These are phyloP conservation scores for Pantelozetes paolii DNA, from an alignment of 2,888 invertebrate species.

Conservation along the genomic window DNA sequence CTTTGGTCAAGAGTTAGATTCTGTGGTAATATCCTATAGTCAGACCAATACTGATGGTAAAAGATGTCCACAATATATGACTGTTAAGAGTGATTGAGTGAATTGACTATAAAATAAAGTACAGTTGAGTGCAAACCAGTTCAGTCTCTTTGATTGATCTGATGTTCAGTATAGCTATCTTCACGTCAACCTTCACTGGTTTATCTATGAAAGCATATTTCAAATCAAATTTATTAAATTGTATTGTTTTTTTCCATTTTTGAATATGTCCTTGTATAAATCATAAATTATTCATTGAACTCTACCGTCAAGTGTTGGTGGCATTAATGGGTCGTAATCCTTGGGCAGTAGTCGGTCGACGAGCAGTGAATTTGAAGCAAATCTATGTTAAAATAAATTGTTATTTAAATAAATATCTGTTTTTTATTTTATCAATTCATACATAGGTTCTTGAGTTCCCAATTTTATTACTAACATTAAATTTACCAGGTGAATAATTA, in stretches of 20 bases:
- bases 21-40: slow-evolving; percentile 38
- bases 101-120: not conserved
- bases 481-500: no score
- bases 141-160: slow-evolving; percentile 30
- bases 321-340: slow-evolving; percentile 27
- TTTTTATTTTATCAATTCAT: no score
- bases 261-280: not conserved
- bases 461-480: no score
- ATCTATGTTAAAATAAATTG: no score
- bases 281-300: no score
- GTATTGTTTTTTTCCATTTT: not conserved
- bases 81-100: not conserved
- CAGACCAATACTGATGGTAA: slow-evolving; percentile 40
- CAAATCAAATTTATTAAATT: no score
- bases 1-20: slow-evolving; percentile 34
- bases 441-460: no score
- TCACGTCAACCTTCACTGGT: slow-evolving; percentile 21
- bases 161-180: slow-evolving; percentile 21
- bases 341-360: slow-evolving; percentile 10
- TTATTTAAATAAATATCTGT: no score
- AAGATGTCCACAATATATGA: slow-evolving; percentile 38
- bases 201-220: not conserved
- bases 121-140: not conserved
- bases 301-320: slow-evolving; percentile 30
- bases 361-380: not conserved